These are phyloP conservation scores for Anas capensis DNA, from an alignment of 2,797 vertebrate genomes.

Conservation along the genomic window DNA sequence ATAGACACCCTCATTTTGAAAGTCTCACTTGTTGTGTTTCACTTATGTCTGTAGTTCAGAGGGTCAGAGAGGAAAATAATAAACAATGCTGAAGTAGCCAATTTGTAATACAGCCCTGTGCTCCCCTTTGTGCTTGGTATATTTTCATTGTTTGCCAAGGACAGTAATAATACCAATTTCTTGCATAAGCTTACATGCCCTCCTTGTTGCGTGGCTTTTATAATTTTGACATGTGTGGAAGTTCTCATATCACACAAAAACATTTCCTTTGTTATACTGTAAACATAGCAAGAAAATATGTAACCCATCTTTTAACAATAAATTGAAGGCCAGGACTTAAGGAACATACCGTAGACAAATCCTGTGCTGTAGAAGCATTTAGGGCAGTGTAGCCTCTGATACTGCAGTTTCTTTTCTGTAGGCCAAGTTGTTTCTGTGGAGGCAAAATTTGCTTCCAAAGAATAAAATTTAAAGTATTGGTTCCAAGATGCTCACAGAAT, in stretches of 20 bases:
- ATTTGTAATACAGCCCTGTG: background rate
- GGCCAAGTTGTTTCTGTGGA: background rate
- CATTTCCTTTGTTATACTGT: background rate
- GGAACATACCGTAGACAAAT: background rate
- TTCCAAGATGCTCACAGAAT: background rate
- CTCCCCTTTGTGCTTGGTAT: background rate
- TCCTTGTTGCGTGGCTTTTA: background rate
- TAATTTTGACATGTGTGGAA: background rate
- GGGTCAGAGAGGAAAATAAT: background rate
- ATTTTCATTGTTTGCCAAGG: background rate
- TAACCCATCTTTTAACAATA: background rate
- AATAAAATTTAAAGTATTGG: background rate
- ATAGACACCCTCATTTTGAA: background rate
- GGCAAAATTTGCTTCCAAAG: background rate
- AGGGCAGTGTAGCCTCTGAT: background rate
- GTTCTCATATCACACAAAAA: background rate
- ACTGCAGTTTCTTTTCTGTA: background rate
- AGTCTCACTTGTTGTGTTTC: background rate
- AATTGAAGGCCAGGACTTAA: background rate
- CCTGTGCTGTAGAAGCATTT: background rate
- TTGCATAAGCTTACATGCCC: fast-evolving
- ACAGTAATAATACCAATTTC: background rate
- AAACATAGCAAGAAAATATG: background rate
- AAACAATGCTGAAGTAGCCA: background rate
- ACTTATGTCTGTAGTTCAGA: background rate